Evolutionary conservation across 2,113 vertebrate genomes (phyloP).

Genomic region (Leucopsar rothschildi): DNA sequence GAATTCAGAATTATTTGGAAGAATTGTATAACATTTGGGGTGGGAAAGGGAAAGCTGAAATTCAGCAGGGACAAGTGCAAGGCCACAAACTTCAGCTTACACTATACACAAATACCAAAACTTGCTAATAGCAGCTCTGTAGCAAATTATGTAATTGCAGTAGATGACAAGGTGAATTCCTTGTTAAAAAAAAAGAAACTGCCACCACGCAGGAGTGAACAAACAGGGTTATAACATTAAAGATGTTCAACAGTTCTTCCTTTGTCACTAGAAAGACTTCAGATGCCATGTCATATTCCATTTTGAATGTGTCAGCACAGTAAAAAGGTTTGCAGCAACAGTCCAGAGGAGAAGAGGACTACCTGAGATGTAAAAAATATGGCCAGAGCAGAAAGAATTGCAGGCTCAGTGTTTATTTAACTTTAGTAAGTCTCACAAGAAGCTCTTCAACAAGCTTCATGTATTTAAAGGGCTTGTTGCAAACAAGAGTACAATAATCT

Average conservation of each 20-base stretch:
- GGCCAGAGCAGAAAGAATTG: background rate
- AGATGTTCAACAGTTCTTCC: background rate
- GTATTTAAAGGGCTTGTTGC: background rate
- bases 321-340: background rate
- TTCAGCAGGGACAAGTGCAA: background rate
- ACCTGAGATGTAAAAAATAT: background rate
- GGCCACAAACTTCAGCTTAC: background rate
- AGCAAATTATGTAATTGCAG: background rate
- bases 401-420: background rate
- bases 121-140: background rate
- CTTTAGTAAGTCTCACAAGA: background rate
- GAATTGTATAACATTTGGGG: background rate
- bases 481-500: background rate
- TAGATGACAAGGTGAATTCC: background rate
- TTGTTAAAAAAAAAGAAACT: background rate
- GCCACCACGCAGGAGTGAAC: background rate
- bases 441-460: background rate
- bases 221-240: background rate
- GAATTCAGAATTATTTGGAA: conserved; percentile 17
- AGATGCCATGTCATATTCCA: background rate
- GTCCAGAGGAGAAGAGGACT: background rate
- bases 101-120: background rate
- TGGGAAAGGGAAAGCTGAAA: background rate
- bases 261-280: background rate
- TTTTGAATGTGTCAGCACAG: background rate